A percentile compares a stretch with the other conserved stretches of the same genome.
Conservation (phyloP, 2,888 invertebrate genomes). For the Parelbella ahira region DNA sequence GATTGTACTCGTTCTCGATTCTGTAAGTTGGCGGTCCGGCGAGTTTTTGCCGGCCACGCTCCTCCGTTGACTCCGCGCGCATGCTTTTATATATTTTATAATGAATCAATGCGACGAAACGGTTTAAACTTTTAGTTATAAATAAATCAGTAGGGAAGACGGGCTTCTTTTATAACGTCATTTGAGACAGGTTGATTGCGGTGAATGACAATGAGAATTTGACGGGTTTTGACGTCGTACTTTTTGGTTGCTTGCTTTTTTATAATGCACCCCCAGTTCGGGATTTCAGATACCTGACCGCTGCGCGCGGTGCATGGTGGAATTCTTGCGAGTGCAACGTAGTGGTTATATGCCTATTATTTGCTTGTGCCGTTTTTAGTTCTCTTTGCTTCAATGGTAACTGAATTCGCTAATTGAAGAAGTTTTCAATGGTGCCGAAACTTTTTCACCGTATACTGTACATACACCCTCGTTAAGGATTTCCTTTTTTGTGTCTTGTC, state of each 20-base stretch:
- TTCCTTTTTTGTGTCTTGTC: no score
- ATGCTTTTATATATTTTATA: constrained; percentile 42
- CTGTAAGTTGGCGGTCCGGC: constrained; percentile 41
- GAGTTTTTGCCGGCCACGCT: constrained; percentile 36
- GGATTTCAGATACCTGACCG: constrained; percentile 22
- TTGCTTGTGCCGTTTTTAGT: no score
- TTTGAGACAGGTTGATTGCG: constrained; percentile 37
- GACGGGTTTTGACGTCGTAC: constrained; percentile 35
- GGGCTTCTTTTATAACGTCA: constrained; percentile 39
- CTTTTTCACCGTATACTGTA: not conserved
- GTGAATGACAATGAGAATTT: constrained; percentile 39
- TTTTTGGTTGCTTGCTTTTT: constrained; percentile 31
- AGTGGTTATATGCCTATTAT: no score
- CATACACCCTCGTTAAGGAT: no score
- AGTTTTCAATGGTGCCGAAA: not conserved
- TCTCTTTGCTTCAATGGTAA: constrained; percentile 4
- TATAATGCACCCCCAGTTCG: constrained; percentile 27
- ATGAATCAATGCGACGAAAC: constrained; percentile 37
- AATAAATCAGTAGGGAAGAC: constrained; percentile 37
- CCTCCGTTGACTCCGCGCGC: constrained; percentile 43
- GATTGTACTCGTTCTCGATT: constrained; percentile 49
- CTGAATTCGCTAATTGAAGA: constrained; percentile 10
- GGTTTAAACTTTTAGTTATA: constrained; percentile 34
- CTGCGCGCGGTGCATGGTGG: constrained; percentile 11
- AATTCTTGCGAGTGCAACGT: constrained; percentile 4